phyloP scores from a whole-genome alignment of 1,140 invertebrate species.

The Tetraneura akinire region DNA sequence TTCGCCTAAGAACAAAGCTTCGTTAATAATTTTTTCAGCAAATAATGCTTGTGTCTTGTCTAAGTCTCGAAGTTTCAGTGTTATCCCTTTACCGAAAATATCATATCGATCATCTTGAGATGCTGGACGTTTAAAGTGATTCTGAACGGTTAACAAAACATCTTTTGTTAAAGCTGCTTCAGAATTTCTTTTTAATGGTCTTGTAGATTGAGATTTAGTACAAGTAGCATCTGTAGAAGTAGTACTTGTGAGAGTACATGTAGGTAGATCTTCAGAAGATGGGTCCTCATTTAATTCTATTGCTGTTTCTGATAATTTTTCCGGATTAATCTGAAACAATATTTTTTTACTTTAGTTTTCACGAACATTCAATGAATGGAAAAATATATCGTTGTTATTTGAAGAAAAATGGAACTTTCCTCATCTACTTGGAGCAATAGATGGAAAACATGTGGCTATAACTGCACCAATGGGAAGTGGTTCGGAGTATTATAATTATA shows the following conservation, averaged over 20 bases:
- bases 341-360: slow-evolving; percentile 54
- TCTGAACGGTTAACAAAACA: slow-evolving; percentile 14
- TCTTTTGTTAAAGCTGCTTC: slow-evolving; percentile 35
- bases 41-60: slow-evolving; percentile 21
- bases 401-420: slow-evolving; percentile 61
- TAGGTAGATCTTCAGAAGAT: background rate
- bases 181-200: slow-evolving; percentile 36
- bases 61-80: slow-evolving; percentile 21
- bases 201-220: slow-evolving; percentile 24
- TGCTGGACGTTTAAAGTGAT: slow-evolving; percentile 38
- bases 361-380: slow-evolving; percentile 54
- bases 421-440: slow-evolving; percentile 58
- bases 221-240: slow-evolving; percentile 22
- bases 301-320: slow-evolving; percentile 30
- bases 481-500: slow-evolving; percentile 62
- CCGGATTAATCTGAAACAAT: slow-evolving; percentile 8
- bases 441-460: slow-evolving; percentile 60
- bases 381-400: slow-evolving; percentile 57
- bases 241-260: slow-evolving; percentile 15
- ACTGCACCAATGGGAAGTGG: slow-evolving; percentile 58
- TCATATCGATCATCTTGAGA: slow-evolving; percentile 37
- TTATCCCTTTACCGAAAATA: slow-evolving; percentile 23
- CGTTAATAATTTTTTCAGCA: slow-evolving; percentile 45
- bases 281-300: slow-evolving; percentile 28
- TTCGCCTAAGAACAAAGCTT: slow-evolving; percentile 31